These are phyloP conservation scores for Thymelicus sylvestris DNA, from an alignment of 2,888 invertebrate species.

Conservation along the genomic window DNA sequence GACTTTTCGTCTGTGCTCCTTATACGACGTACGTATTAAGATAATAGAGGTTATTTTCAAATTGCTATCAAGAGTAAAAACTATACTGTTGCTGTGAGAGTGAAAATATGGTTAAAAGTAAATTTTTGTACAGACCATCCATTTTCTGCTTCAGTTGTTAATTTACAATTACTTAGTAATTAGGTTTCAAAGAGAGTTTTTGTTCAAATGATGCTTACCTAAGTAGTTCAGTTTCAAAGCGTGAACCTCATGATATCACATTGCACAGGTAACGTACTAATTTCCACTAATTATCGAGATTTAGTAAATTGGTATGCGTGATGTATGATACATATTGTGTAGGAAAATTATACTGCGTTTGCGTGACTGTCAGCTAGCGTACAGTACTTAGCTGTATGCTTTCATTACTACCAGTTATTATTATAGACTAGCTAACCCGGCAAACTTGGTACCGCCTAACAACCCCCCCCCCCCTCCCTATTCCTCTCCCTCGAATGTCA, in stretches of 20 bases:
- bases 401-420: no score
- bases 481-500: no score
- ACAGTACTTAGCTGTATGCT: no score
- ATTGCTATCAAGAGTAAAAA: background rate
- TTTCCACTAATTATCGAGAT: conserved; percentile 66
- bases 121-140: conserved; percentile 10
- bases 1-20: no score
- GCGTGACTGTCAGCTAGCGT: no score
- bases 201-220: conserved; percentile 40
- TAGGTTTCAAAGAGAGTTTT: conserved; percentile 37
- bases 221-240: conserved; percentile 55
- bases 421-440: no score
- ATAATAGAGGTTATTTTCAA: background rate
- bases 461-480: no score
- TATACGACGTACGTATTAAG: no score
- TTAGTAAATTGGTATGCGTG: conserved; percentile 61
- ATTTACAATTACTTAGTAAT: conserved; percentile 38
- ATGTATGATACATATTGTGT: conserved; percentile 34
- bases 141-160: conserved; percentile 18
- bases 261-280: conserved; percentile 60
- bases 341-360: conserved; percentile 8
- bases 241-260: conserved; percentile 75
- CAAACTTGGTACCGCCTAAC: no score
- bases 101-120: background rate
- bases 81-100: no score